Conservation (phyloP, 1,140 invertebrate genomes). For the Lordiphosa mommai region DNA sequence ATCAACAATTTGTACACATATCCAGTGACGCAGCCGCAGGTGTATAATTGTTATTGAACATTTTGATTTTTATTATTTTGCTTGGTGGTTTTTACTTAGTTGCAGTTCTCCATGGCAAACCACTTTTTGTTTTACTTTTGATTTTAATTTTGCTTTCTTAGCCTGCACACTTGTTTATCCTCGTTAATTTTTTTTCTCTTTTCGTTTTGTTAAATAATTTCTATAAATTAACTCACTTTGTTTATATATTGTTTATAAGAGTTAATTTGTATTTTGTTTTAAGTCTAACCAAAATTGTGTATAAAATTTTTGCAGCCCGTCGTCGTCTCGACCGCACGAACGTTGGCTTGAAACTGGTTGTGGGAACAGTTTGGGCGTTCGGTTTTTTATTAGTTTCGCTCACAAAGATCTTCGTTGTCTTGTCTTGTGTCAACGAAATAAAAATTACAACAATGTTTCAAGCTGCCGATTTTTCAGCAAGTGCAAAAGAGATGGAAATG, state of each 20-base stretch:
- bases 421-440: conserved; percentile 12
- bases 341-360: conserved; percentile 58
- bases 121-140: conserved; percentile 47
- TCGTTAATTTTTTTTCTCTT: too few species aligned
- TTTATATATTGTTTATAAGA: too few species aligned
- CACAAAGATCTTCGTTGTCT: conserved; percentile 69
- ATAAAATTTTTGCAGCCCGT: neutral
- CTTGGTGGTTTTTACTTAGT: conserved; percentile 32
- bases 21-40: too few species aligned
- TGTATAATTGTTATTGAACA: conserved; percentile 14
- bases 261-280: too few species aligned
- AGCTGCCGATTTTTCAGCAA: conserved; percentile 8
- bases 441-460: conserved; percentile 52
- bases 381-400: conserved; percentile 77
- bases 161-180: neutral
- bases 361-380: conserved; percentile 62
- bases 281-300: too few species aligned
- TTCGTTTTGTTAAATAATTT: too few species aligned
- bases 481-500: conserved; percentile 24
- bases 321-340: conserved; percentile 50
- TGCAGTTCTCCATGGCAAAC: conserved; percentile 60
- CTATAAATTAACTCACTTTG: too few species aligned
- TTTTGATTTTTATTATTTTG: conserved; percentile 30
- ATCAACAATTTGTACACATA: conserved; percentile 9
- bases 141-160: conserved; percentile 18